Evolutionary conservation across 2,113 vertebrate species (phyloP).

Genomic region (Verasper variegatus): DNA sequence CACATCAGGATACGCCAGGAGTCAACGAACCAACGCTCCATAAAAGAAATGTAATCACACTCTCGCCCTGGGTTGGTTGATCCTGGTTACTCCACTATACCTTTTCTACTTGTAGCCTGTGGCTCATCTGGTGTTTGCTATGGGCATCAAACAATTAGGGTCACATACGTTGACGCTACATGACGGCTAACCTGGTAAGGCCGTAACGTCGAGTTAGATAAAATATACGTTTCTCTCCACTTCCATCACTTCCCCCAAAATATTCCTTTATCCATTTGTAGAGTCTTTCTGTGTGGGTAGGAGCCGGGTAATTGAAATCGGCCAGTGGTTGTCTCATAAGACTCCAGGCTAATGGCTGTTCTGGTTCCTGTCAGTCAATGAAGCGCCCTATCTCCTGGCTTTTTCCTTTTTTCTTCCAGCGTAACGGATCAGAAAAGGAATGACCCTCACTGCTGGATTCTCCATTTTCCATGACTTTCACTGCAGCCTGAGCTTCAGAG

Average conservation of each 20-base stretch:
- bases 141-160: too few species aligned
- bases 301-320: slow-evolving; percentile 72
- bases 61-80: not conserved
- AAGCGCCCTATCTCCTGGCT: slow-evolving; percentile 33
- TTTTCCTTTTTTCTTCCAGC: slow-evolving; percentile 39
- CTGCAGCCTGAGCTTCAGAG: slow-evolving; percentile 42
- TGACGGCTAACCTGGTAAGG: too few species aligned
- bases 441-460: slow-evolving; percentile 26
- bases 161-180: too few species aligned
- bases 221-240: slow-evolving; percentile 24
- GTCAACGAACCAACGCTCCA: not conserved
- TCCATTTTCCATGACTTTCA: slow-evolving; percentile 35
- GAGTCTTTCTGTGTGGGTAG: slow-evolving; percentile 41
- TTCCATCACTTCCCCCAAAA: slow-evolving; percentile 24
- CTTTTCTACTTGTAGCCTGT: too few species aligned
- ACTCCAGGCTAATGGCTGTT: slow-evolving; percentile 69
- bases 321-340: slow-evolving; percentile 71
- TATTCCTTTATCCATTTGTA: slow-evolving; percentile 47
- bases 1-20: not conserved
- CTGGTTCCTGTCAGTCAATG: slow-evolving; percentile 71
- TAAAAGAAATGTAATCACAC: not conserved
- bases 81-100: not conserved
- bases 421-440: slow-evolving; percentile 40
- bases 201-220: not conserved
- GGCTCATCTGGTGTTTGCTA: too few species aligned